A percentile compares a stretch with the other conserved stretches of the same genome.
Evolutionary conservation across 1,140 invertebrate species (phyloP).

Genomic region (Calycopis cecrops): DNA sequence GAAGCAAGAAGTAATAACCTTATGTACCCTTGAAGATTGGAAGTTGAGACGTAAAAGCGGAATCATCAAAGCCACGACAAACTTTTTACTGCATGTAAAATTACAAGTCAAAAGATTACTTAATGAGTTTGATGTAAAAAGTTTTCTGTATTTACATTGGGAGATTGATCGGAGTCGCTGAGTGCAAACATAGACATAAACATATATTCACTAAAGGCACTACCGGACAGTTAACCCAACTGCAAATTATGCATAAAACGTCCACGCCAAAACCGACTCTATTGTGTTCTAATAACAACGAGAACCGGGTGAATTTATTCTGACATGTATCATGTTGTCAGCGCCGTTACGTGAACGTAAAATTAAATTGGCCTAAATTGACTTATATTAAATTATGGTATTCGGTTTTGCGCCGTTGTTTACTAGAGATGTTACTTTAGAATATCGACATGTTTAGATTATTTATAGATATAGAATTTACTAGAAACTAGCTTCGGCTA

Average conservation of each 20-base stretch:
- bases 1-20: too few species aligned
- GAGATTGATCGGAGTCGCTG: constrained; percentile 4
- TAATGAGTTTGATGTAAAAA: too few species aligned
- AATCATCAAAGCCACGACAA: too few species aligned
- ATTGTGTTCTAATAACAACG: constrained; percentile 22
- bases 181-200: constrained; percentile 5
- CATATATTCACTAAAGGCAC: background rate
- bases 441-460: background rate
- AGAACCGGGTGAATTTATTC: constrained; percentile 22
- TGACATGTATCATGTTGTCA: constrained; percentile 25
- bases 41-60: too few species aligned
- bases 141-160: background rate
- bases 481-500: too few species aligned
- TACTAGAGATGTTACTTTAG: constrained; percentile 19
- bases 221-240: background rate
- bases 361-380: constrained; percentile 71
- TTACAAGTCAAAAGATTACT: too few species aligned
- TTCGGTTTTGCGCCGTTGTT: constrained; percentile 60
- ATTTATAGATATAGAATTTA: too few species aligned
- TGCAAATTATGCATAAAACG: constrained; percentile 19
- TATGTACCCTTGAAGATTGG: too few species aligned
- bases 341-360: constrained; percentile 48
- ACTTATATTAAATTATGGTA: constrained; percentile 69
- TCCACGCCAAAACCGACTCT: constrained; percentile 24
- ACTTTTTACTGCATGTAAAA: too few species aligned